Conservation (phyloP, 2,888 invertebrate species). For the Antheraea assamensis region DNA sequence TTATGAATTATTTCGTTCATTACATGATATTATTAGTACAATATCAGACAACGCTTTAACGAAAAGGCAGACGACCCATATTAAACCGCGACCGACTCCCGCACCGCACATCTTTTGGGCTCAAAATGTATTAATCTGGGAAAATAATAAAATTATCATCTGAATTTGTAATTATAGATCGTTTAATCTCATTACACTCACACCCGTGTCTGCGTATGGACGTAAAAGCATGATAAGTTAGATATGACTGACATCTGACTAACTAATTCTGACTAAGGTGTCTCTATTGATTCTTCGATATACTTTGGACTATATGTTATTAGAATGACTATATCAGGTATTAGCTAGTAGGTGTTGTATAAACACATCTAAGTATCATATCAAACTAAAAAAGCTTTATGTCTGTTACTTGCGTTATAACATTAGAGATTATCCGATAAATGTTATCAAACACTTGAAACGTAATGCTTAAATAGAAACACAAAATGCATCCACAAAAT, state of each 20-base stretch:
- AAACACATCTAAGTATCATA: conserved; percentile 34
- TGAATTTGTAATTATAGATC: neutral
- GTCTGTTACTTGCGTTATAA: conserved; percentile 34
- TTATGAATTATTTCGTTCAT: too few relatives aligned
- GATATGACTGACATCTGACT: conserved; percentile 29
- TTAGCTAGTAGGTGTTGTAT: neutral
- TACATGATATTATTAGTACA: too few relatives aligned
- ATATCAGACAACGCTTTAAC: too few relatives aligned
- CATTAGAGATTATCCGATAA: conserved; percentile 16
- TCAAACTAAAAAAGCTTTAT: conserved; percentile 56
- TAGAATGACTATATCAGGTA: neutral
- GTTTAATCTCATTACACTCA: conserved; percentile 6
- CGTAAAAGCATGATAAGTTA: conserved; percentile 37
- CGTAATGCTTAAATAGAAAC: neutral
- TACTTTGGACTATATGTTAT: neutral
- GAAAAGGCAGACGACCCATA: too few relatives aligned
- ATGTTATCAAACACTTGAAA: neutral
- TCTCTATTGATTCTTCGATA: neutral
- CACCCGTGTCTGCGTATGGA: conserved; percentile 8
- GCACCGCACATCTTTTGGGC: too few relatives aligned
- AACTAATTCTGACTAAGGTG: too few relatives aligned
- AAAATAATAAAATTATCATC: too few relatives aligned
- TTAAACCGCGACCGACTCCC: too few relatives aligned
- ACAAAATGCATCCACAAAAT: too few relatives aligned
- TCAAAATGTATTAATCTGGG: too few relatives aligned